Percentiles rank a stretch among this genome's conserved stretches.
phyloP scores from a whole-genome alignment of 2,113 vertebrate genomes.

The Lasiurus borealis region DNA sequence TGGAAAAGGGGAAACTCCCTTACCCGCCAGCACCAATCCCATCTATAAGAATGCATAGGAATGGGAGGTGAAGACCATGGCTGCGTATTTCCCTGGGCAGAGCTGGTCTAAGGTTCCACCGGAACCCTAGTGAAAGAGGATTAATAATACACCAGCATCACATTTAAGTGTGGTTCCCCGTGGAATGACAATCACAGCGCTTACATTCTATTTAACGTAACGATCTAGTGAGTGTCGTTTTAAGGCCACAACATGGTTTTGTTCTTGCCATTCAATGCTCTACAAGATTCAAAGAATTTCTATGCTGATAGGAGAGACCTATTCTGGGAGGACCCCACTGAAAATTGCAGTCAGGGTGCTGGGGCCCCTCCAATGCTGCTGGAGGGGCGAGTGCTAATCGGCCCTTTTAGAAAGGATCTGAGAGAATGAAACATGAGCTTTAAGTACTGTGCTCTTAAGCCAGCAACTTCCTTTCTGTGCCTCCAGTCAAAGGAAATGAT shows the following conservation, averaged over 20 bases:
- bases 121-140: neutral
- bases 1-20: constrained; percentile 13
- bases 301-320: neutral
- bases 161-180: neutral
- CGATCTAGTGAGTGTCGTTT: neutral
- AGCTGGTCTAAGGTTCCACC: neutral
- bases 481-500: neutral
- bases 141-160: neutral
- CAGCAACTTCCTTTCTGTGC: neutral
- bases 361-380: neutral
- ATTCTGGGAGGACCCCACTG: neutral
- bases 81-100: neutral
- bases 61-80: neutral
- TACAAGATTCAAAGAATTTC: constrained; percentile 7
- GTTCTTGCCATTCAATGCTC: neutral
- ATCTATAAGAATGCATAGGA: neutral
- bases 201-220: neutral
- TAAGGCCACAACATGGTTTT: neutral
- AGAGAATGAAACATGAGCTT: neutral
- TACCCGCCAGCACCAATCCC: neutral
- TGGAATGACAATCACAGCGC: no score
- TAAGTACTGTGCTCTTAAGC: neutral
- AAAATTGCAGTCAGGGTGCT: neutral
- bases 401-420: neutral
- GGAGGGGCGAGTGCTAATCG: neutral